These are phyloP conservation scores for Lasioglossum vierecki DNA, from an alignment of 2,888 invertebrate genomes.

Conservation along the genomic window DNA sequence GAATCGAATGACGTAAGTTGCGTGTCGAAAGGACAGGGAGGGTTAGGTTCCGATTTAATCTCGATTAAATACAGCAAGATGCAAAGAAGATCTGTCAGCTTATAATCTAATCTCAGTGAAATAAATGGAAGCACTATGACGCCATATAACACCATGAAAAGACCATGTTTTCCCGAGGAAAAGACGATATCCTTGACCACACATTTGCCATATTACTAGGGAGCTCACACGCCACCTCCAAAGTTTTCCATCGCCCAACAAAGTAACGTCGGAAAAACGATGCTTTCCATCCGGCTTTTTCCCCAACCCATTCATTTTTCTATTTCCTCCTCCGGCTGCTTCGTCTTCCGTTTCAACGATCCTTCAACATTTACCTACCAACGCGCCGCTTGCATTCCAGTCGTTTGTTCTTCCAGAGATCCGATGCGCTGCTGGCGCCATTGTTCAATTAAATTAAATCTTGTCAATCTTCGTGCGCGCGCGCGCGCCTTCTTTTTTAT, in stretches of 20 bases:
- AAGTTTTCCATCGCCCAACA: neutral
- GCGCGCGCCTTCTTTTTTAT: neutral
- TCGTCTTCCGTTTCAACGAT: neutral
- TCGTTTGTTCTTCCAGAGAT: conserved; percentile 1
- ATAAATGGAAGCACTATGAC: neutral
- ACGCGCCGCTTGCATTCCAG: neutral
- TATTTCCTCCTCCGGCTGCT: neutral
- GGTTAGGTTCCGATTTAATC: too few relatives aligned
- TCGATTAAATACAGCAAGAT: neutral
- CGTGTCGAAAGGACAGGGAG: too few relatives aligned
- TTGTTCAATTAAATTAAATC: conserved; percentile 12
- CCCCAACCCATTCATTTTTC: neutral
- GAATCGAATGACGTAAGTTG: too few relatives aligned
- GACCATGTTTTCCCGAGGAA: neutral
- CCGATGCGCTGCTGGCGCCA: neutral
- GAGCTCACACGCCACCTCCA: neutral
- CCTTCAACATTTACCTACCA: neutral
- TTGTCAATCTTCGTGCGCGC: neutral
- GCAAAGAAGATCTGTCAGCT: neutral
- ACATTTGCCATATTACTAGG: neutral
- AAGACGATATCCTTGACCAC: neutral
- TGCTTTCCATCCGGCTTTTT: neutral
- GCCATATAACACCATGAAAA: neutral
- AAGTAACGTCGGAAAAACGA: conserved; percentile 51
- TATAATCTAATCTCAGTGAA: neutral